Conservation (phyloP, 1,140 invertebrate genomes). For the Lamellibrachia luymesi region DNA sequence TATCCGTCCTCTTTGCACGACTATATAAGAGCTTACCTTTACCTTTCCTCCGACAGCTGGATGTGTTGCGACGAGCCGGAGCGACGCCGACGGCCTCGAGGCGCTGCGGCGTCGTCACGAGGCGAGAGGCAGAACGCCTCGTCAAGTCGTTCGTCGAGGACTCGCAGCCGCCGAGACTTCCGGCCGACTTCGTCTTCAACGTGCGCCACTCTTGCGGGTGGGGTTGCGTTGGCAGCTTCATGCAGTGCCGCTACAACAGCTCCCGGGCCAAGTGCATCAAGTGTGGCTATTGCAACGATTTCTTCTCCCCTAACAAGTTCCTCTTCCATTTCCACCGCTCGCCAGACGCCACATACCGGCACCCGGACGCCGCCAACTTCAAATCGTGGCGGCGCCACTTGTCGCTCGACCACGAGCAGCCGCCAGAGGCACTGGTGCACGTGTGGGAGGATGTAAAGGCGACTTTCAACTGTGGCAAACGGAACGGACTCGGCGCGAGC, state of each 20-base stretch:
- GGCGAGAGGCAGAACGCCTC: constrained; percentile 85
- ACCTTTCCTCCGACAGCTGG: constrained; percentile 63
- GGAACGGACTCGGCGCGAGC: constrained; percentile 66
- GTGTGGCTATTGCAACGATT: constrained; percentile 63
- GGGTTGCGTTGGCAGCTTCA: constrained; percentile 85
- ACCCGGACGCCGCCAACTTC: constrained; percentile 92
- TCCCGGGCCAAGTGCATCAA: constrained; percentile 36
- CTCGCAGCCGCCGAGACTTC: constrained; percentile 79
- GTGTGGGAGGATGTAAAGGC: constrained; percentile 86
- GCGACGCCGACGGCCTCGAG: constrained; percentile 53
- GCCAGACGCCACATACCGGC: constrained; percentile 41
- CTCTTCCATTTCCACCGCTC: constrained; percentile 91
- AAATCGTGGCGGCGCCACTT: constrained; percentile 94
- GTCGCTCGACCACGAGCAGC: constrained; percentile 71
- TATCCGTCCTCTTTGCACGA: too few relatives aligned
- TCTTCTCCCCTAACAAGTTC: constrained; percentile 95
- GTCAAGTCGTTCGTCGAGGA: constrained; percentile 93
- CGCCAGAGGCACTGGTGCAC: constrained; percentile 38
- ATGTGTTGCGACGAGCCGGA: constrained; percentile 29
- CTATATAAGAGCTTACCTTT: too few relatives aligned
- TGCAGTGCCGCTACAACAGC: constrained; percentile 70
- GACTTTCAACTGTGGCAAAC: constrained; percentile 93
- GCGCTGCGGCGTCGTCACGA: constrained; percentile 87
- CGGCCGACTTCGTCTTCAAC: constrained; percentile 89
- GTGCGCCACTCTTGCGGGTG: constrained; percentile 91